Evolutionary conservation across 2,888 invertebrate species (phyloP), one percentile per base, ranked within the genome.

Genomic region (Drosophila robusta): DNA sequence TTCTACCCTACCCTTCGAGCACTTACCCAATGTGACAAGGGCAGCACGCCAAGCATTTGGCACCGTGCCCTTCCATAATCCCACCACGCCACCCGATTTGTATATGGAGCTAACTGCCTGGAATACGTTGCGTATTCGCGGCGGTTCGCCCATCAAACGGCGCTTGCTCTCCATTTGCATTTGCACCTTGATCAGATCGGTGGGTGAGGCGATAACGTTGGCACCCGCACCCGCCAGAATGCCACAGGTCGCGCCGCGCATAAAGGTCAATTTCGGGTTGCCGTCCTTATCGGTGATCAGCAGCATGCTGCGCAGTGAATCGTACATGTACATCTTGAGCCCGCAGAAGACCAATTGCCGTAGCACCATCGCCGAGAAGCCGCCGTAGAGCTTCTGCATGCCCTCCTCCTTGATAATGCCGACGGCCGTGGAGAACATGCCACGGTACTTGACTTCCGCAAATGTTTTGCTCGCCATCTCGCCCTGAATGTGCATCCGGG

Each of bases 171-270:
- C 98, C 94, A 97, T 96, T 92, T 98, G 98, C 93, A 98, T 95
- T 92, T 97, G 97, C 5, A 98, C 97, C 93, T 98, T 98, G 81
- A 98, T 95, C 70, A 98, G 93, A 93, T 98, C 98, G 0, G 97
- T 95, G 0, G 98, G 98, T 76, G 96, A 97, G 42, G 96, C 49
- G 1, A 67, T 7, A 22, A 79, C 12, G 6, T 58, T 64, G 24
- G 74, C 69, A 0, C 52, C n/a, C 0, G 46, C 51, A 0, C 69
- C 75, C 0, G 62, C 64, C 6, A 50, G 3, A 3, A 65, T n/a
- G 1, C 78, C 79, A 36, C 54, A 60, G 3, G 65, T 12, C 4
- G 57, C 47, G 1, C 78, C 61, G n/a, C 75, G 63, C 0, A 45
- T 0, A 9, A 81, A 42, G 0, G 75, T 60, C 12, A 80, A 52